Evolutionary conservation across 1,140 invertebrate species (phyloP), one percentile per base, ranked within the genome.

Genomic region (Caenorhabditis remanei): DNA sequence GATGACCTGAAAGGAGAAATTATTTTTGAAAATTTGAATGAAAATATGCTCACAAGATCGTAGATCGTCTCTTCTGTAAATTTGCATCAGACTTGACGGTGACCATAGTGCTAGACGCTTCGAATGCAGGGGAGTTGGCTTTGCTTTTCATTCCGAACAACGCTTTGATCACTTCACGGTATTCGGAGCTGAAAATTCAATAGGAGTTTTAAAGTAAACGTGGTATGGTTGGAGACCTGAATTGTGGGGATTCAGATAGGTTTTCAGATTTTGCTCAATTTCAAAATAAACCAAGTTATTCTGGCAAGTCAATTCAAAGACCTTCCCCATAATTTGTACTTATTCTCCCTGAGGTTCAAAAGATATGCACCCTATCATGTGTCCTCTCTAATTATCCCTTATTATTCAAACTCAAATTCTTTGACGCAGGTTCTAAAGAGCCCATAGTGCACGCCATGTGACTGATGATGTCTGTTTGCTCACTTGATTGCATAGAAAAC

Each of bases 401-500:
- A 32, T 32, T 32, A 32, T 32, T 32, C 32, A 32, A 32, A 32
- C 32, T 32, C 32, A 32, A 32, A 32, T 32, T 32, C 32, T 32
- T 58, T 58, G 56, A 58, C 56, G 56, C 61, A 63, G 11, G 2
- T 32, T 63, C 61, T 63, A 63, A 11, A 63, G 61, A 40, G 11
- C 24, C 32, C 24, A 63, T 40, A 63, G 24, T 63, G 11, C 56
- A 32, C 61, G 32, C 40, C 61, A 32, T 13, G 9, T 32, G 32
- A 11, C 19, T 8, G 21, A 9, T 53, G 9, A 53, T 53, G 16
- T 2, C 32, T 32, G 32, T 32, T 32, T 14, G 50, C 58, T 65
- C 41, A 85, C 85, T 85, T 85, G 48, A 61, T 75, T 32, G 43
- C 53, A 53, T 85, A 85, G 40, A 85, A 85, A 24, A 85, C 85